These are phyloP conservation scores for Tragopan temminckii DNA, from an alignment of 2,797 vertebrate species.

Conservation along the genomic window DNA sequence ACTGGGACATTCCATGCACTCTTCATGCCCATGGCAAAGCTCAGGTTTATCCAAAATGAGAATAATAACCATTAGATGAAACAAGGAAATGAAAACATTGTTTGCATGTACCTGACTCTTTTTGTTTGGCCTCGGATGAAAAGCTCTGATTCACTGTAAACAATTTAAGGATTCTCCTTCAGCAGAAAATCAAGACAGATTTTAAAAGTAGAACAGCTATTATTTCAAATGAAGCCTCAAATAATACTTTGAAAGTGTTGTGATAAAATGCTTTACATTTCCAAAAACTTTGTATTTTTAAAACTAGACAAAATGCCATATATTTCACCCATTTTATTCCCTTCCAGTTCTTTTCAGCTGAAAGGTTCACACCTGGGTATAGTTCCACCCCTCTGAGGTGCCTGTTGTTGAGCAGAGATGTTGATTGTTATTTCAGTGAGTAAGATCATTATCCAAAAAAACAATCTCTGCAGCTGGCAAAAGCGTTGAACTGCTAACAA, in stretches of 20 bases:
- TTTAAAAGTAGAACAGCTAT: neutral
- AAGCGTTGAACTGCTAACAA: neutral
- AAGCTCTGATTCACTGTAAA: neutral
- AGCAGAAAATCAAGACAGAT: neutral
- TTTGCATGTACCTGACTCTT: neutral
- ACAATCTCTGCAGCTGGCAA: neutral
- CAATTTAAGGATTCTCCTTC: neutral
- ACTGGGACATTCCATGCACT: neutral
- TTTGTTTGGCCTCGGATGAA: neutral
- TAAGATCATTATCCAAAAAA: neutral
- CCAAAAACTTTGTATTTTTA: neutral
- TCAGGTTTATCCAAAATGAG: neutral
- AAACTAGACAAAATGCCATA: rapidly evolving
- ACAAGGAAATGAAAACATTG: neutral
- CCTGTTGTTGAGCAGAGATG: neutral
- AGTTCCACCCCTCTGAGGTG: neutral
- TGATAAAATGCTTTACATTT: neutral
- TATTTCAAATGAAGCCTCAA: neutral
- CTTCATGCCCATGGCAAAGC: neutral
- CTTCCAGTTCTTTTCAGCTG: neutral
- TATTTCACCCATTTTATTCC: neutral
- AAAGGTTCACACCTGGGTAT: neutral
- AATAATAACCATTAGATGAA: neutral
- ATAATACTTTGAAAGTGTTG: neutral
- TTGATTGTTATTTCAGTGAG: neutral